phyloP scores from a whole-genome alignment of 2,888 invertebrate species.

The Ornithoptera alexandrae region DNA sequence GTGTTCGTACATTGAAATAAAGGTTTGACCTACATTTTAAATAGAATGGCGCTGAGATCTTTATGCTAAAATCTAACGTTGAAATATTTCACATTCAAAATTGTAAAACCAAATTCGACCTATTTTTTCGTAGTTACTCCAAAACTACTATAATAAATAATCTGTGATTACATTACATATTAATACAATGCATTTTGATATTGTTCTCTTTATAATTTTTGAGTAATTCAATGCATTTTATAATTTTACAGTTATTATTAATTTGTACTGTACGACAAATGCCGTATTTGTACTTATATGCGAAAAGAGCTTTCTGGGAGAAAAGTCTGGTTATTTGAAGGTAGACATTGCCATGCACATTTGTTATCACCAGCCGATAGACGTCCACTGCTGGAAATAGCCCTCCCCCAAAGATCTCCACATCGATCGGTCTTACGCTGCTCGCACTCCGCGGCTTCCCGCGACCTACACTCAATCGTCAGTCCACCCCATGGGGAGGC shows the following conservation, averaged over 20 bases:
- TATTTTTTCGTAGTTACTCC: neutral
- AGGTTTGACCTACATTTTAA: slow-evolving; percentile 5
- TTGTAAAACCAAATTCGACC: neutral
- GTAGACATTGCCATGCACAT: too few relatives aligned
- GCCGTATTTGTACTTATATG: too few relatives aligned
- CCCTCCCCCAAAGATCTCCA: too few relatives aligned
- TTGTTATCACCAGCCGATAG: too few relatives aligned
- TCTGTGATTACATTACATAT: neutral
- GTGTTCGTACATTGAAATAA: neutral
- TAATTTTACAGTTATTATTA: neutral
- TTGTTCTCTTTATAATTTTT: neutral
- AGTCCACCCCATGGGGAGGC: too few relatives aligned
- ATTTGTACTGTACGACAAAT: too few relatives aligned
- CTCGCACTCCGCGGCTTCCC: too few relatives aligned
- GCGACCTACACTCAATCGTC: too few relatives aligned
- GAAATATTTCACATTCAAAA: slow-evolving; percentile 1
- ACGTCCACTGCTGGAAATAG: too few relatives aligned
- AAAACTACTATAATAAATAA: neutral
- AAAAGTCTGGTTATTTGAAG: too few relatives aligned
- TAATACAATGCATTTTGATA: neutral
- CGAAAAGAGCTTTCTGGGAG: too few relatives aligned
- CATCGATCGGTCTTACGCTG: too few relatives aligned
- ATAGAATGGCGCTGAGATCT: neutral
- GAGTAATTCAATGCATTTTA: neutral
- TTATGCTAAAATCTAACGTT: neutral